Base-by-base conservation (phyloP, 2,888 invertebrate genomes). In the Lydus trimaculatus region DNA sequence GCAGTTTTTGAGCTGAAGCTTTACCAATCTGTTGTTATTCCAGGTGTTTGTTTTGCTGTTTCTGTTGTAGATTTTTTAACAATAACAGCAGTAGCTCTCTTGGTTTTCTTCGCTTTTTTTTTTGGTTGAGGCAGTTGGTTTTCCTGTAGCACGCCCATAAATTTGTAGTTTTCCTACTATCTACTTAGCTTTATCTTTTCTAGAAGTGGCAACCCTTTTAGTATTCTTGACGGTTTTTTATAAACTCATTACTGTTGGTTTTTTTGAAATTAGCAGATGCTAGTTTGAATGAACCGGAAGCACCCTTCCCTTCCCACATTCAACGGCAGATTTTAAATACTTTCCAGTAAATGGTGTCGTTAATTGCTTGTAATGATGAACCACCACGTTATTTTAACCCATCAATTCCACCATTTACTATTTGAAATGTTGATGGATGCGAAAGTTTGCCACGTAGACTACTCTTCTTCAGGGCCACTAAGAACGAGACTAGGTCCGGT, bases 361-460 rank as follows among this genome's bases (percentile, higher is more conserved):
- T 91, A 80, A 91, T 90, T 2, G 89, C 89, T 79, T 76, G 86
- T 70, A 80, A 77, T 0, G 89, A 89, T 0, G 88, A 90, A 31
- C 91, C 91, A 64, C 87, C 87, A 31, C 88, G 86, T 76, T 89
- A 88, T 76, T 88, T 87, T 62, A 89, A 79, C 63, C 84, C 81
- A 69, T 83, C 84, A 61, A 89, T 86, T 1, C 91, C 90, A 36
- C 83, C 84, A 73, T 85, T 87, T 0, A 91, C 90, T 90, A 91
- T 89, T 36, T 85, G 84, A 0, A 87, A 79, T 0, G 87, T 86
- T 20, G 84, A 85, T 0, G 89, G 89, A 80, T 88, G 89, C 3
- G 66, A 52, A 2, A 71, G 64, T 63, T 73, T 74, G 25, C 63
- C 31, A 39, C 63, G 48, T n/a, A n/a, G n/a, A 11, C 64, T 70